A percentile compares a stretch with the other conserved stretches of the same genome.
These are phyloP conservation scores for Dryobates pubescens DNA, from an alignment of 2,797 vertebrate genomes.

Conservation along the genomic window DNA sequence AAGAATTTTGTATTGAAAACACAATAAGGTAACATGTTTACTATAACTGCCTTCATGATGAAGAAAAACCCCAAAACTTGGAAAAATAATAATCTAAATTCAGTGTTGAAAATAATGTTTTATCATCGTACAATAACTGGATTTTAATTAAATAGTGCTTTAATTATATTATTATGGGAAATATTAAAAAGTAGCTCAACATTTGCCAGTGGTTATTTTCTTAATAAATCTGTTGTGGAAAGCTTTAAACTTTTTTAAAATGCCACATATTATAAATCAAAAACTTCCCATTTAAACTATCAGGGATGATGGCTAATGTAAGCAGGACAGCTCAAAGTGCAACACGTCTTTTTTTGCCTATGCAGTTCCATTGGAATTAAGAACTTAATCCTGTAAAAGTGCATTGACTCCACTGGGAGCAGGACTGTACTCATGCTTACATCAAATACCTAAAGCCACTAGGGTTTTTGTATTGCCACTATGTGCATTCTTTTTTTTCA, in stretches of 20 bases:
- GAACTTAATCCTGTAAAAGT: background rate
- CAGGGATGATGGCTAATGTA: background rate
- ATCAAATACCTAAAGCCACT: background rate
- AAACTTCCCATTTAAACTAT: background rate
- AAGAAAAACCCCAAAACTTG: too few species aligned
- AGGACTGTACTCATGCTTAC: background rate
- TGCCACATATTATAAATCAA: background rate
- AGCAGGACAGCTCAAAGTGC: background rate
- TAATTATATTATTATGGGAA: conserved; percentile 22
- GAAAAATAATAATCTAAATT: conserved; percentile 29
- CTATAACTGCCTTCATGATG: background rate
- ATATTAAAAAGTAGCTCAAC: conserved; percentile 20
- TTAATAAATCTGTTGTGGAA: conserved; percentile 7
- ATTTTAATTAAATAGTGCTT: conserved; percentile 56
- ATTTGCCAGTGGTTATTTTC: conserved; percentile 37
- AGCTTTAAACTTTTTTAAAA: conserved; percentile 20
- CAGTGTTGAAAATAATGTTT: conserved; percentile 15
- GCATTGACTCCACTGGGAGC: background rate
- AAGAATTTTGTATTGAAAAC: background rate
- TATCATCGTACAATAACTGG: background rate
- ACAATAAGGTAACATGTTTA: background rate
- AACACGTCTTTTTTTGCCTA: background rate
- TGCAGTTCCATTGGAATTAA: background rate
- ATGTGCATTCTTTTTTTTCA: background rate
- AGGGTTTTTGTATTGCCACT: background rate